A percentile compares a stretch with the other conserved stretches of the same genome.
phyloP scores from a whole-genome alignment of 2,113 vertebrate genomes.

The Sylvia atricapilla region DNA sequence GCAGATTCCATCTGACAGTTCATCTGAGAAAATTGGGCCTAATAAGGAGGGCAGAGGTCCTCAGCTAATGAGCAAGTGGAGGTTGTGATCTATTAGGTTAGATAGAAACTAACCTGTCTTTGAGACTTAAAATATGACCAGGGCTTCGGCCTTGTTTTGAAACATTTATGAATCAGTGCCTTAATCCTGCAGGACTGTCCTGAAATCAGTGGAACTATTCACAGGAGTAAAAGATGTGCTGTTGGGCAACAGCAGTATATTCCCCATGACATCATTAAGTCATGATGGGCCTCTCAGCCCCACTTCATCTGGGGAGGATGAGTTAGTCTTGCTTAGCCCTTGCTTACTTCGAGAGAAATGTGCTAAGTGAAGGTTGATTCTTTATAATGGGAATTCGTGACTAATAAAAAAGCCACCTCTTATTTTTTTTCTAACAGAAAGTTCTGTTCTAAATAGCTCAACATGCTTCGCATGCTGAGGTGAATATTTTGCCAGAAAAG shows the following conservation, averaged over 20 bases:
- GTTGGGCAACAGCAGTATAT: not conserved
- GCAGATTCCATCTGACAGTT: constrained; percentile 2
- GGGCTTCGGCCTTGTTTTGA: constrained; percentile 27
- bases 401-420: not conserved
- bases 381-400: not conserved
- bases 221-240: not conserved
- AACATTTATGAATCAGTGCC: not conserved
- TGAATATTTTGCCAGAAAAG: not conserved
- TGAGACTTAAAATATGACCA: not conserved
- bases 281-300: not conserved
- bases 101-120: constrained; percentile 14
- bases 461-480: not conserved
- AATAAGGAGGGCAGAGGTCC: constrained; percentile 56
- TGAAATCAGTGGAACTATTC: not conserved
- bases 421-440: not conserved
- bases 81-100: constrained; percentile 54
- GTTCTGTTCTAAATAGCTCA: not conserved
- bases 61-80: constrained; percentile 43
- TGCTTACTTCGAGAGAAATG: not conserved
- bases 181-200: constrained; percentile 4
- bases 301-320: not conserved
- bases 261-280: not conserved
- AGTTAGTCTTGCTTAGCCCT: not conserved
- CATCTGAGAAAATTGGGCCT: constrained; percentile 28
- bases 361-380: not conserved